Percentiles rank a stretch among this genome's conserved stretches.
Evolutionary conservation across 2,113 vertebrate genomes (phyloP).

Genomic region (Prochilodus magdalenae): DNA sequence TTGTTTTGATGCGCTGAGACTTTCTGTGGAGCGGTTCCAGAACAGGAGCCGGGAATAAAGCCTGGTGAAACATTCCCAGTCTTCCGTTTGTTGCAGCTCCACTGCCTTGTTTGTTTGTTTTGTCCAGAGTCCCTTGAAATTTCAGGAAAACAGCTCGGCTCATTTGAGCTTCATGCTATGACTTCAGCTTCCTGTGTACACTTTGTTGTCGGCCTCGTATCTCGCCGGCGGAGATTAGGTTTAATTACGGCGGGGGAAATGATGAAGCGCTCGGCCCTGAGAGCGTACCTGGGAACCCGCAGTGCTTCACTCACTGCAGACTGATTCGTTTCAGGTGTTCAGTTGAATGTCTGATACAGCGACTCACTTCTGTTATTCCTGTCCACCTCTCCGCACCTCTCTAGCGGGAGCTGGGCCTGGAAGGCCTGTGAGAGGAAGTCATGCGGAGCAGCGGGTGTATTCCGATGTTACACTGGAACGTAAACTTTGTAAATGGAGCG

Average conservation of each 20-base stretch:
- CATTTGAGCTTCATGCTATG: slow-evolving; percentile 75
- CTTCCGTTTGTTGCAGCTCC: background rate
- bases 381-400: no score
- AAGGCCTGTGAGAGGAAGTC: background rate
- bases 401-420: background rate
- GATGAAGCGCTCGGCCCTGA: slow-evolving; percentile 53
- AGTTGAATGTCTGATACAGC: no score
- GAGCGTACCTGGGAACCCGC: no score
- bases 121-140: slow-evolving; percentile 63
- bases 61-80: background rate
- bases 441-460: background rate
- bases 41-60: background rate
- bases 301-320: no score
- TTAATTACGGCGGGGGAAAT: slow-evolving; percentile 68
- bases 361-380: no score
- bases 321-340: no score
- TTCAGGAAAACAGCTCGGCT: slow-evolving; percentile 59
- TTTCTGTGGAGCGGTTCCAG: background rate
- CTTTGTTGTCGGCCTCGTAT: slow-evolving; percentile 71
- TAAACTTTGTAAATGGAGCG: slow-evolving; percentile 32
- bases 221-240: slow-evolving; percentile 67
- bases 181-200: slow-evolving; percentile 54
- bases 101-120: slow-evolving; percentile 50
- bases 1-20: background rate
- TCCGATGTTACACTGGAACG: background rate